Evolutionary conservation across 2,888 invertebrate species (phyloP).

Genomic region (Pristionchus fissidentatus): DNA sequence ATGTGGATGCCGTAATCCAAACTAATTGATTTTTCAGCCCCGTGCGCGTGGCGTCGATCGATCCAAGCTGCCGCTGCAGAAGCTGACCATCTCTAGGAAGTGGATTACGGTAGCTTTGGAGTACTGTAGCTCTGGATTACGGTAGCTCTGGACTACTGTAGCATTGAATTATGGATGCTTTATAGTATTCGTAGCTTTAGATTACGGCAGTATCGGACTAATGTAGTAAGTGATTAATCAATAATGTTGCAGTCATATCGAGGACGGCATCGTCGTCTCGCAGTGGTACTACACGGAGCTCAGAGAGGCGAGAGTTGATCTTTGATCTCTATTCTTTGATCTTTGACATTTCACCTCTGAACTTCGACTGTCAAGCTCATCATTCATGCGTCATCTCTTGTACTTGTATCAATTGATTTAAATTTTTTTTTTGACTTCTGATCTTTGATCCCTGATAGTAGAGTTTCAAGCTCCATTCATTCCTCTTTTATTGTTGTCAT

Average conservation of each 20-base stretch:
- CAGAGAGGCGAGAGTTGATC: neutral
- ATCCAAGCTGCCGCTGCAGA: conserved; percentile 30
- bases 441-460: neutral
- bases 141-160: too few species aligned
- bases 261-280: conserved; percentile 42
- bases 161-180: too few species aligned
- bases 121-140: too few species aligned
- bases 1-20: neutral
- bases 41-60: neutral
- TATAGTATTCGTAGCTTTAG: too few species aligned
- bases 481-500: neutral
- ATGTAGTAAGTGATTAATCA: neutral
- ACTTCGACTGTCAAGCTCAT: too few species aligned
- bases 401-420: too few species aligned
- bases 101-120: too few species aligned
- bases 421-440: neutral
- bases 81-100: conserved; percentile 42
- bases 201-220: too few species aligned
- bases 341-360: too few species aligned
- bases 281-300: conserved; percentile 45
- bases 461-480: neutral
- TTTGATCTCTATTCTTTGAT: too few species aligned
- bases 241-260: neutral
- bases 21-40: neutral
- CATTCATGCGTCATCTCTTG: too few species aligned